A percentile compares a stretch with the other conserved stretches of the same genome.
These are phyloP conservation scores for Bubalus kerabau DNA, from an alignment of 2,113 vertebrate genomes.

Conservation along the genomic window DNA sequence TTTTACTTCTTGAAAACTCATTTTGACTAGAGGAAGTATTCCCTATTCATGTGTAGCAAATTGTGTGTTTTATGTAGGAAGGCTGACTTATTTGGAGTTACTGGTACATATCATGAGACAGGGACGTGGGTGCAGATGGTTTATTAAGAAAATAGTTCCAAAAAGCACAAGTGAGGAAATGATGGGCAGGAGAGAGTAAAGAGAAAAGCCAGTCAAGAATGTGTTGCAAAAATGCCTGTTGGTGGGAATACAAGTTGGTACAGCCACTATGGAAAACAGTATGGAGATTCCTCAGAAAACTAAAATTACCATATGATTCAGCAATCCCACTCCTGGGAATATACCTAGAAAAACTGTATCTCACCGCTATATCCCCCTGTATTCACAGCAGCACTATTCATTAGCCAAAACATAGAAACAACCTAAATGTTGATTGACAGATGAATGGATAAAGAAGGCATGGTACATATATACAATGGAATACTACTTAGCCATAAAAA, in stretches of 20 bases:
- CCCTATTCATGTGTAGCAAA: background rate
- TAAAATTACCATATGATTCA: background rate
- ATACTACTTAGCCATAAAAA: background rate
- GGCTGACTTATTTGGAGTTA: background rate
- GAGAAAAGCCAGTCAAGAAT: background rate
- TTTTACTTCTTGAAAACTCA: background rate
- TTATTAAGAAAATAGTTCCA: background rate
- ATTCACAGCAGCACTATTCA: background rate
- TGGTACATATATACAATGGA: background rate
- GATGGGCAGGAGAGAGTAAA: background rate
- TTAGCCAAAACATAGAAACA: background rate
- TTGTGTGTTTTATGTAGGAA: background rate
- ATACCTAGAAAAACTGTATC: background rate
- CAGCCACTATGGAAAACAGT: background rate
- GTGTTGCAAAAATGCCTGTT: background rate
- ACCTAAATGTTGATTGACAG: background rate
- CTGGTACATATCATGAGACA: background rate
- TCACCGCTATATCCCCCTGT: background rate
- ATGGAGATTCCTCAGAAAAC: background rate
- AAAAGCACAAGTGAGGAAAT: background rate
- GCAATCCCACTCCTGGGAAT: background rate
- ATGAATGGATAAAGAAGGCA: background rate
- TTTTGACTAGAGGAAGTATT: background rate
- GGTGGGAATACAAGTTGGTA: background rate
- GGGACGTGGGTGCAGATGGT: background rate